Conservation (phyloP, 2,888 invertebrate genomes). For the Julus scandinavius region DNA sequence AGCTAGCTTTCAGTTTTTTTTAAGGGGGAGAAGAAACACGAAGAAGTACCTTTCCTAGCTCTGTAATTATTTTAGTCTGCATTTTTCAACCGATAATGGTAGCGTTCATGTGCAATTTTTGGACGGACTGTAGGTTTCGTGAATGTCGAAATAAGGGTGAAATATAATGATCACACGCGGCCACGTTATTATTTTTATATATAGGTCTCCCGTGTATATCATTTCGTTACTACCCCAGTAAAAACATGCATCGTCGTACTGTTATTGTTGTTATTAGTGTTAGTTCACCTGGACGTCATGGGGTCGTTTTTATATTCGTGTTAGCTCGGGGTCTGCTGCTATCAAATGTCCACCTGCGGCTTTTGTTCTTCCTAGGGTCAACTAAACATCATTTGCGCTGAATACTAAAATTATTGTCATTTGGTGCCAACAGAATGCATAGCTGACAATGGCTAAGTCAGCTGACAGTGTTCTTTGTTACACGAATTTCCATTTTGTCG, state of each 20-base stretch:
- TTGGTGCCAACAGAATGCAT: background rate
- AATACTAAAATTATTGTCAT: conserved; percentile 3
- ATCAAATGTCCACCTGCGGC: conserved; percentile 27
- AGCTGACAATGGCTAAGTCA: background rate
- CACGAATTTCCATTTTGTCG: too few species aligned
- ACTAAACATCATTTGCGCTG: background rate
- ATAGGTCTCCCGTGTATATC: background rate
- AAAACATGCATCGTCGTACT: background rate
- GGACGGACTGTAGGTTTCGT: background rate
- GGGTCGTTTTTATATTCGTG: background rate
- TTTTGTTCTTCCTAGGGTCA: background rate
- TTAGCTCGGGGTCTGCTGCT: conserved; percentile 2
- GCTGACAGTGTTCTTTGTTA: background rate
- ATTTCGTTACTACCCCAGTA: background rate
- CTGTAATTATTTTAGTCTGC: conserved; percentile 27
- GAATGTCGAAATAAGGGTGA: background rate
- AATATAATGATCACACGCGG: background rate
- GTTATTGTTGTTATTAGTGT: background rate
- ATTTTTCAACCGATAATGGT: background rate
- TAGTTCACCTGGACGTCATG: conserved; percentile 20
- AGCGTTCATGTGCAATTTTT: background rate
- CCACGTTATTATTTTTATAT: background rate
- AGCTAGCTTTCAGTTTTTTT: background rate
- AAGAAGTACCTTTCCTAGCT: background rate
- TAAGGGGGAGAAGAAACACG: background rate